A percentile compares a stretch with the other conserved stretches of the same genome.
These are phyloP conservation scores for Calliphora vomitoria DNA, from an alignment of 2,888 invertebrate species.

Conservation along the genomic window DNA sequence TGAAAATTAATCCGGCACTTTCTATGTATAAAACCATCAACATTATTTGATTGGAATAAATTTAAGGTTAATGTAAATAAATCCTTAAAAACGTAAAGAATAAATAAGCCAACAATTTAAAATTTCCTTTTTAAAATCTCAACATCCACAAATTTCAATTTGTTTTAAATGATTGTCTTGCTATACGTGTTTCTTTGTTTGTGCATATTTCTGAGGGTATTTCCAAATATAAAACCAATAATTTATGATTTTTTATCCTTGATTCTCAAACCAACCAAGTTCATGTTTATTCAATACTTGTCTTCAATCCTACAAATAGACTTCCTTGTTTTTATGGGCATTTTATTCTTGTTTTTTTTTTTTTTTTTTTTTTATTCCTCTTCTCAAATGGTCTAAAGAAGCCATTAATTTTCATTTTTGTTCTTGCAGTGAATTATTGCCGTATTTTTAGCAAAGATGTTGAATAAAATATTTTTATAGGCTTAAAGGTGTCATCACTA, in stretches of 20 bases:
- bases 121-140: slow-evolving; percentile 1
- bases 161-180: not conserved
- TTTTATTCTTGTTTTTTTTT: slow-evolving; percentile 24
- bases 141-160: not conserved
- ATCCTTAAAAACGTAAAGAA: too few relatives aligned
- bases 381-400: slow-evolving; percentile 31
- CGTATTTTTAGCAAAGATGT: slow-evolving; percentile 26
- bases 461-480: slow-evolving; percentile 65
- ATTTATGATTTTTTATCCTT: slow-evolving; percentile 46
- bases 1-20: too few relatives aligned
- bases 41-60: too few relatives aligned
- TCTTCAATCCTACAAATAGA: slow-evolving; percentile 60
- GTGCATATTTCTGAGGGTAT: not conserved
- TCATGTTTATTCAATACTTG: slow-evolving; percentile 59
- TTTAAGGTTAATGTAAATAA: too few relatives aligned
- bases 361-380: not conserved
- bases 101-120: not conserved
- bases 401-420: slow-evolving; percentile 60
- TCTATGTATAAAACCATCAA: too few relatives aligned
- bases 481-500: slow-evolving; percentile 69
- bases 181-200: not conserved
- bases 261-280: slow-evolving; percentile 13
- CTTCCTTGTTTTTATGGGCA: slow-evolving; percentile 56
- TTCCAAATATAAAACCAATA: slow-evolving; percentile 36
- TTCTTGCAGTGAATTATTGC: slow-evolving; percentile 36